phyloP scores from a whole-genome alignment of 2,888 invertebrate species.

The Cosmorhoe ocellata region DNA sequence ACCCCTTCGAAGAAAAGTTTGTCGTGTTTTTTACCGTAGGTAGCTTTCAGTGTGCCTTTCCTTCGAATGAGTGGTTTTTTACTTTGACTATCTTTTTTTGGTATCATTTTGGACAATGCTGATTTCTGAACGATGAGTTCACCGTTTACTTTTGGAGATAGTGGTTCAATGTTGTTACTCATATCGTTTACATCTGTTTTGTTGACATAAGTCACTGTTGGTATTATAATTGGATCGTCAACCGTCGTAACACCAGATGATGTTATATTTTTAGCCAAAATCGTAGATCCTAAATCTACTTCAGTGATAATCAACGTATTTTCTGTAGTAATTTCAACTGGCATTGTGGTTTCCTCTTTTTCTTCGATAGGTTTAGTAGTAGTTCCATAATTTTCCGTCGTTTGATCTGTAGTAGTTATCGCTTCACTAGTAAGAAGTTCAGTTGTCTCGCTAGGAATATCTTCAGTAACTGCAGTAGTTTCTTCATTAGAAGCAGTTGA shows the following conservation, averaged over 20 bases:
- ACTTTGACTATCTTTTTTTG: constrained; percentile 60
- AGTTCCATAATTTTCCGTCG: constrained; percentile 15
- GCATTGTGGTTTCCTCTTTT: constrained; percentile 10
- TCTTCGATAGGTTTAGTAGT: constrained; percentile 19
- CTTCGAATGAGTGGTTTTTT: constrained; percentile 69
- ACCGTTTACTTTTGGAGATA: constrained; percentile 50
- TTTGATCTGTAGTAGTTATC: constrained; percentile 23
- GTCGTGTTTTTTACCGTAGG: constrained; percentile 76
- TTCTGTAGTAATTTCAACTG: constrained; percentile 8
- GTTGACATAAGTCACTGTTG: constrained; percentile 52
- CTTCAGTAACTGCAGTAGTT: constrained; percentile 14
- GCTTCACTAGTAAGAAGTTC: constrained; percentile 17
- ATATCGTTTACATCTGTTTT: constrained; percentile 43
- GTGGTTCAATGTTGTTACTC: constrained; percentile 60
- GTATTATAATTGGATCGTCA: constrained; percentile 62
- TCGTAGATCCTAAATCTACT: constrained; percentile 19
- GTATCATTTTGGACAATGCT: constrained; percentile 41
- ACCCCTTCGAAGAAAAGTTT: constrained; percentile 53
- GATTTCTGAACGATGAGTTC: constrained; percentile 66
- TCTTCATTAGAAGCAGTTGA: constrained; percentile 13
- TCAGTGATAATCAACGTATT: constrained; percentile 9
- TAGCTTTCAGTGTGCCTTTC: constrained; percentile 76
- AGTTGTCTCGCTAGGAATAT: constrained; percentile 11
- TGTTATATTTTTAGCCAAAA: constrained; percentile 13
- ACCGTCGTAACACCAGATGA: constrained; percentile 18